These are phyloP conservation scores for Pantherophis vulpinus DNA, from an alignment of 2,797 vertebrate genomes.

Conservation along the genomic window DNA sequence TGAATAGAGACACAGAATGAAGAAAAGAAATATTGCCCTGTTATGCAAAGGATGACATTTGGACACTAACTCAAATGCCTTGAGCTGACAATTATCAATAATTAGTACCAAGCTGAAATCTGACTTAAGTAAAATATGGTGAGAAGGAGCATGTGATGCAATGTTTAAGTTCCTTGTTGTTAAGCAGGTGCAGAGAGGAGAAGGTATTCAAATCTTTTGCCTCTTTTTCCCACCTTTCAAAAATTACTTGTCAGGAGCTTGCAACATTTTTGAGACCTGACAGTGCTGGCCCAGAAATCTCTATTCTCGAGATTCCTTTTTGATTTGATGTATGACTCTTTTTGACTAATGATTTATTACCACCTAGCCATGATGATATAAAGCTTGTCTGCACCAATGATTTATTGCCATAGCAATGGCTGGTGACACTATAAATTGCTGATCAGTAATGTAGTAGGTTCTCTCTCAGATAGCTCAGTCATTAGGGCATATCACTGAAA, in stretches of 20 bases:
- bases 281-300: not conserved
- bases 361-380: not conserved
- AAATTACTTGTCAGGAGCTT: not conserved
- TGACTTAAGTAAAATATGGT: not conserved
- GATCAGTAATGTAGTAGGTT: not conserved
- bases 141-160: not conserved
- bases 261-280: not conserved
- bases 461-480: not conserved
- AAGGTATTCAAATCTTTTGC: not conserved
- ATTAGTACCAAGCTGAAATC: not conserved
- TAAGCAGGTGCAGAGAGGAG: not conserved
- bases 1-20: not conserved
- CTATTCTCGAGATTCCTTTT: not conserved
- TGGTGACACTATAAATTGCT: not conserved
- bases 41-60: not conserved
- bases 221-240: not conserved
- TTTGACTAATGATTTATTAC: not conserved
- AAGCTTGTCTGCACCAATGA: not conserved
- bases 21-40: not conserved
- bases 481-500: not conserved
- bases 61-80: not conserved
- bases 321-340: not conserved
- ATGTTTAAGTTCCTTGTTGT: not conserved
- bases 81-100: not conserved
- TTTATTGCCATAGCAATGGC: not conserved